These are phyloP conservation scores for Siniperca obscura DNA, from an alignment of 2,797 vertebrate species.

Conservation along the genomic window DNA sequence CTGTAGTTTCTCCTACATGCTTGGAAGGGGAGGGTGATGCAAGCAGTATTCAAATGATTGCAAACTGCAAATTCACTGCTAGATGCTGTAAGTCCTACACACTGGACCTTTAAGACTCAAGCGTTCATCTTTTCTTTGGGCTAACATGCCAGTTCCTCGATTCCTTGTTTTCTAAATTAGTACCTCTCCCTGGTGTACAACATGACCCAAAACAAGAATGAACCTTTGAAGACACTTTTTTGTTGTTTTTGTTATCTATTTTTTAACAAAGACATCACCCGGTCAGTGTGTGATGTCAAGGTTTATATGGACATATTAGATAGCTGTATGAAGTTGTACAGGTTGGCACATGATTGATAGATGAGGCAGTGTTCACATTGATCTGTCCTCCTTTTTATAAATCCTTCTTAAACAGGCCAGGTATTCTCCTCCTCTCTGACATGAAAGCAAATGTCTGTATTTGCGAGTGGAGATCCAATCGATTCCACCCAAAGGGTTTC, in stretches of 20 bases:
- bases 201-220: conserved; percentile 49
- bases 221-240: neutral
- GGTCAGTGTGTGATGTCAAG: neutral
- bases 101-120: conserved; percentile 30
- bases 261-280: neutral
- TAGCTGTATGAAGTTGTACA: neutral
- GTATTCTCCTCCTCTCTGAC: conserved; percentile 37
- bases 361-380: conserved; percentile 45
- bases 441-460: conserved; percentile 62
- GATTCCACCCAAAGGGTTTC: conserved; percentile 57
- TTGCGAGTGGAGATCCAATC: conserved; percentile 56
- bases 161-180: conserved; percentile 58
- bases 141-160: conserved; percentile 45
- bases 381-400: conserved; percentile 50
- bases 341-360: conserved; percentile 49
- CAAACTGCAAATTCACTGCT: too few species aligned
- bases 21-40: too few species aligned
- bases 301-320: neutral
- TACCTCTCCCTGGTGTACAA: conserved; percentile 30
- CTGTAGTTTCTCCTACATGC: too few species aligned
- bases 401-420: conserved; percentile 45
- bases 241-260: neutral
- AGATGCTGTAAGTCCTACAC: too few species aligned
- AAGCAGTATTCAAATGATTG: too few species aligned
- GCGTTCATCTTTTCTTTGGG: conserved; percentile 61